Percentiles rank a stretch among this genome's conserved stretches.
Conservation (phyloP, 1,140 invertebrate species). For the Diuraphis noxia region DNA sequence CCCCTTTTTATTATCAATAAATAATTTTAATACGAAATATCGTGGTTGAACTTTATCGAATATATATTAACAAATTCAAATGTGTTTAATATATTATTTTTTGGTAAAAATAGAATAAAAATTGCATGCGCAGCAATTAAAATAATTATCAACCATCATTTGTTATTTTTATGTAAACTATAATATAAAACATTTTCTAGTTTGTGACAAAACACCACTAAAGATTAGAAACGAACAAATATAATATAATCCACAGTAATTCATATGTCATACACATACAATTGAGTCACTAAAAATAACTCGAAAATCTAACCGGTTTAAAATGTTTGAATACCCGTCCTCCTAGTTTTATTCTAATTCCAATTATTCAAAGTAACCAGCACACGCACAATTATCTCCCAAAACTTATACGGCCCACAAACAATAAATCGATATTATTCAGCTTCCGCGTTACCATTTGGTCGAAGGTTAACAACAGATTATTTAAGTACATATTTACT, state of each 20-base stretch:
- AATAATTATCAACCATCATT: not conserved
- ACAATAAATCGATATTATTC: not conserved
- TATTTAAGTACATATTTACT: not conserved
- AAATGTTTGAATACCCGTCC: not conserved
- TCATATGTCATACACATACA: not conserved
- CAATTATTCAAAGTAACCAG: not conserved
- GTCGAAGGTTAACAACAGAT: not conserved
- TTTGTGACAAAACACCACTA: not conserved
- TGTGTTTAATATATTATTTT: not conserved
- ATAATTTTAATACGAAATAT: not conserved
- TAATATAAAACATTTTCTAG: not conserved
- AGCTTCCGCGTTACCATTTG: not conserved
- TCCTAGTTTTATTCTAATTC: not conserved
- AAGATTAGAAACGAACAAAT: not conserved
- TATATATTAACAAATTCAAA: too few relatives aligned
- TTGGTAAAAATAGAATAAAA: not conserved
- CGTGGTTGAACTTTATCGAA: not conserved
- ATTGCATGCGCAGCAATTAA: not conserved
- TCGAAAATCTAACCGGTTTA: conserved; percentile 14
- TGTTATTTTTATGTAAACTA: not conserved
- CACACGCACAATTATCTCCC: not conserved
- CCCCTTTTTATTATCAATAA: too few relatives aligned
- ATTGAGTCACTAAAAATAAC: conserved; percentile 16
- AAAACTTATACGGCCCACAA: not conserved
- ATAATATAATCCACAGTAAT: not conserved